phyloP scores from a whole-genome alignment of 2,888 invertebrate genomes.

The Leptothorax acervorum region DNA sequence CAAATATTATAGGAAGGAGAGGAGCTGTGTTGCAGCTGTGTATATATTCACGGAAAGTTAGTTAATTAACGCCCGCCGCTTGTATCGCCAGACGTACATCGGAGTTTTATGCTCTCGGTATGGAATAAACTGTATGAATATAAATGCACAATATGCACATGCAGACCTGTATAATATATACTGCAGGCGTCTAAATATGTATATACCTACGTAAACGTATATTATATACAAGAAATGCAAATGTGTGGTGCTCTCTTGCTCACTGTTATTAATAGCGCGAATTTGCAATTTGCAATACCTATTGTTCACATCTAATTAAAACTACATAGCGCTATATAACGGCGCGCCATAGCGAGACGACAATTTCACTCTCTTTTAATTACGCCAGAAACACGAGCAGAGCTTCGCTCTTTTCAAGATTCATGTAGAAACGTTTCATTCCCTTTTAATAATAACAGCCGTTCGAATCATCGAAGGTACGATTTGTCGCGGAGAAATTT shows the following conservation, averaged over 20 bases:
- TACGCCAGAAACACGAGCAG: not conserved
- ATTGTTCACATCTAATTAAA: constrained; percentile 47
- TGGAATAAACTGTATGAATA: constrained; percentile 56
- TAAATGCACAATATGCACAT: constrained; percentile 30
- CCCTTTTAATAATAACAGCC: not conserved
- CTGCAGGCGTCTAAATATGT: not conserved
- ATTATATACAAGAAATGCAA: constrained; percentile 55
- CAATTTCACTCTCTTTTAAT: constrained; percentile 34
- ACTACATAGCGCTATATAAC: not conserved
- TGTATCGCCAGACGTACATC: constrained; percentile 43
- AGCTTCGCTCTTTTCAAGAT: not conserved
- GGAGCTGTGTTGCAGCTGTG: constrained; percentile 28
- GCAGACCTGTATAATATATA: not conserved
- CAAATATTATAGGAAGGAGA: not conserved
- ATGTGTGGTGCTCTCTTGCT: constrained; percentile 34
- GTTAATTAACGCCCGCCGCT: constrained; percentile 71
- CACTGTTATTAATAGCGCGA: constrained; percentile 37
- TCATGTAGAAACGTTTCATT: not conserved
- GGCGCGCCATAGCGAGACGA: not conserved
- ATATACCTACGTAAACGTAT: not conserved
- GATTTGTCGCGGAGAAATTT: not conserved
- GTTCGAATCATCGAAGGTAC: constrained; percentile 8
- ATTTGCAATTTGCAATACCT: constrained; percentile 46
- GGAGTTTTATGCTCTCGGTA: constrained; percentile 57
- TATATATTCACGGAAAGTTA: constrained; percentile 71